Percentiles rank a stretch among this genome's conserved stretches.
These are phyloP conservation scores for Drosophila setifemur DNA, from an alignment of 1,140 invertebrate species.

Conservation along the genomic window DNA sequence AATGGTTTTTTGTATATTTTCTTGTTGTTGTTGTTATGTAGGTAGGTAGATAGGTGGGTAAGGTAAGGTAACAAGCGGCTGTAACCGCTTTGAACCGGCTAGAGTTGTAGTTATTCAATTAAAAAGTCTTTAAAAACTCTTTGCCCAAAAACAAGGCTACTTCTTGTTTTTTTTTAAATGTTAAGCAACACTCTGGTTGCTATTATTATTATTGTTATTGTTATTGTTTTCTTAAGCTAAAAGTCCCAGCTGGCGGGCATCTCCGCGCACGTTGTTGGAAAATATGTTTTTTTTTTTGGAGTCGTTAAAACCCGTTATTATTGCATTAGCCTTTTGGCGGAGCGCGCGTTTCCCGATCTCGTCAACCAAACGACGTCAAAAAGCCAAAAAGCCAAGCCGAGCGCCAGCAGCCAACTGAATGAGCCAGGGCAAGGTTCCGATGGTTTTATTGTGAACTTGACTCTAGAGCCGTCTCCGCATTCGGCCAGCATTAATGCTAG, in stretches of 20 bases:
- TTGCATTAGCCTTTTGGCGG: constrained; percentile 25
- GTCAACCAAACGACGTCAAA: constrained; percentile 16
- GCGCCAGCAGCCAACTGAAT: constrained; percentile 61
- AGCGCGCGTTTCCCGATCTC: constrained; percentile 44
- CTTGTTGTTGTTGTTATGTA: constrained; percentile 8
- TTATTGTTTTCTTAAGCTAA: constrained; percentile 10
- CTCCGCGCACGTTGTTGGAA: constrained; percentile 26
- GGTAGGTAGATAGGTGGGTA: no score
- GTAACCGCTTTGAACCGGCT: constrained; percentile 52
- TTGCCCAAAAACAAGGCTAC: constrained; percentile 30
- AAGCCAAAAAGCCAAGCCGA: constrained; percentile 25
- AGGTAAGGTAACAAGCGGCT: constrained; percentile 22
- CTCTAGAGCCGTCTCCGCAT: constrained; percentile 25
- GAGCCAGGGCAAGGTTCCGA: constrained; percentile 59
- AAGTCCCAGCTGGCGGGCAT: constrained; percentile 4
- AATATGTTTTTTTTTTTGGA: constrained; percentile 7
- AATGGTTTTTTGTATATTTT: constrained; percentile 6
- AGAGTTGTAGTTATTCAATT: constrained; percentile 22
- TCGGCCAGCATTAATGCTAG: neutral
- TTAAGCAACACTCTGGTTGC: no score
- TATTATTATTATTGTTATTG: neutral
- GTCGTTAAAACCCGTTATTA: constrained; percentile 61
- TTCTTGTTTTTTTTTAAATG: constrained; percentile 11
- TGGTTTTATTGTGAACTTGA: constrained; percentile 75
- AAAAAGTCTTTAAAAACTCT: constrained; percentile 31